A percentile compares a stretch with the other conserved stretches of the same genome.
phyloP scores from a whole-genome alignment of 30 jellyfish, hydroid and myxozoan species.

The Pelagia noctiluca region DNA sequence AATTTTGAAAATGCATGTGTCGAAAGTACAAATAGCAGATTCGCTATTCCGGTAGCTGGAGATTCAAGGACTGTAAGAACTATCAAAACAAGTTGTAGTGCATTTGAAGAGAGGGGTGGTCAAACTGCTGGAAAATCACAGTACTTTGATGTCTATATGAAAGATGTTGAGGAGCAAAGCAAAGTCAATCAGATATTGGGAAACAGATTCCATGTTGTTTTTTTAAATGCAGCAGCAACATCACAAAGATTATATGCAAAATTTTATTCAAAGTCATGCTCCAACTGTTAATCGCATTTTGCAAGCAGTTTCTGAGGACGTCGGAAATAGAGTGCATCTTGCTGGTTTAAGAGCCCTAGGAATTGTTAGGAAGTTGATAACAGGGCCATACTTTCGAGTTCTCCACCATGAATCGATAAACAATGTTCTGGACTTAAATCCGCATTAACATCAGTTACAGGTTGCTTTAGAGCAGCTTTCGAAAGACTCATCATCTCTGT shows the following conservation, averaged over 20 bases:
- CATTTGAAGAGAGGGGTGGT: too few species aligned
- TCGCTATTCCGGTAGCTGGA: background rate
- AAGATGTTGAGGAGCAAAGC: background rate
- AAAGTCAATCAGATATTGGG: background rate
- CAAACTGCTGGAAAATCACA: background rate
- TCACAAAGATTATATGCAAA: background rate
- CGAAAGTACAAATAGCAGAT: background rate
- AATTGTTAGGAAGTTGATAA: background rate
- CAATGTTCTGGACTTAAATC: constrained; percentile 12
- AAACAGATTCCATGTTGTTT: constrained; percentile 4
- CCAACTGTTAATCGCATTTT: constrained; percentile 1
- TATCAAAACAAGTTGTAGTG: too few species aligned
- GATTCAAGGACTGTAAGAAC: constrained; percentile 38
- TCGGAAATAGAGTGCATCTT: background rate
- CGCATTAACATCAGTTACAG: background rate
- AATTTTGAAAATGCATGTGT: background rate
- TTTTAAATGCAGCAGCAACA: background rate
- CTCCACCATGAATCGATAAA: background rate
- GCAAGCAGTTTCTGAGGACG: constrained; percentile 24
- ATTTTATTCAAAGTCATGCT: background rate
- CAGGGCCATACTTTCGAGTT: constrained; percentile 36
- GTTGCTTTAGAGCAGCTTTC: background rate
- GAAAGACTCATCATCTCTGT: background rate
- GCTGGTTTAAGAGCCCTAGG: constrained; percentile 39
- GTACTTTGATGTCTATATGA: background rate